These are phyloP conservation scores for Amphiprion percula DNA, from an alignment of 2,113 vertebrate species.

Conservation along the genomic window DNA sequence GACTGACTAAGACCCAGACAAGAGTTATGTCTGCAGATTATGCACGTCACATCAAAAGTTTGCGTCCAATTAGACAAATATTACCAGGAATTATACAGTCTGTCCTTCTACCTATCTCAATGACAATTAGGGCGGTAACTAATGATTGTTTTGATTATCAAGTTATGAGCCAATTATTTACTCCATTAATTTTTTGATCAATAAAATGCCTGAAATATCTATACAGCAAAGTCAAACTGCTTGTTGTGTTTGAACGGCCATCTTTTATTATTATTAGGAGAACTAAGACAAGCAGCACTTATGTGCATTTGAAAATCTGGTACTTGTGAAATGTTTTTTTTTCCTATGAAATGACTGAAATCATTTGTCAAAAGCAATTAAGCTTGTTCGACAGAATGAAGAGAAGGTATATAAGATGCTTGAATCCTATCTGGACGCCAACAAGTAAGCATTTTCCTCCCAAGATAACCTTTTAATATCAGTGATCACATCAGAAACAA, in stretches of 20 bases:
- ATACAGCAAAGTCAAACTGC: too few species aligned
- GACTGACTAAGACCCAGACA: conserved; percentile 62
- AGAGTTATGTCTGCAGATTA: conserved; percentile 55
- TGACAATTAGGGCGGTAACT: neutral
- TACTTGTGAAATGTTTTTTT: neutral
- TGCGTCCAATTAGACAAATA: conserved; percentile 20
- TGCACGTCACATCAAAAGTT: conserved; percentile 34
- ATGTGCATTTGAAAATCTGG: neutral
- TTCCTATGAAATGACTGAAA: neutral
- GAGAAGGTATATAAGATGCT: neutral
- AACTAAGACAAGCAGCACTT: neutral
- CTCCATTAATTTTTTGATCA: neutral
- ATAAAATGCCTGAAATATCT: neutral
- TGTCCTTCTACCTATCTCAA: conserved; percentile 21
- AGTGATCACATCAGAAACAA: too few species aligned
- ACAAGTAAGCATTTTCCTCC: neutral
- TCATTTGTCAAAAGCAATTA: neutral
- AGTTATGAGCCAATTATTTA: neutral
- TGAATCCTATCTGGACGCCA: neutral
- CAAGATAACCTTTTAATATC: neutral
- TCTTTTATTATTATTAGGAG: too few species aligned
- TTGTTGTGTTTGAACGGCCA: neutral
- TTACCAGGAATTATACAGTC: neutral
- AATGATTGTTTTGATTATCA: neutral
- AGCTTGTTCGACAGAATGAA: neutral